These are phyloP conservation scores for Leptinotarsa lineolata DNA, from an alignment of 1,140 invertebrate species.

Conservation along the genomic window DNA sequence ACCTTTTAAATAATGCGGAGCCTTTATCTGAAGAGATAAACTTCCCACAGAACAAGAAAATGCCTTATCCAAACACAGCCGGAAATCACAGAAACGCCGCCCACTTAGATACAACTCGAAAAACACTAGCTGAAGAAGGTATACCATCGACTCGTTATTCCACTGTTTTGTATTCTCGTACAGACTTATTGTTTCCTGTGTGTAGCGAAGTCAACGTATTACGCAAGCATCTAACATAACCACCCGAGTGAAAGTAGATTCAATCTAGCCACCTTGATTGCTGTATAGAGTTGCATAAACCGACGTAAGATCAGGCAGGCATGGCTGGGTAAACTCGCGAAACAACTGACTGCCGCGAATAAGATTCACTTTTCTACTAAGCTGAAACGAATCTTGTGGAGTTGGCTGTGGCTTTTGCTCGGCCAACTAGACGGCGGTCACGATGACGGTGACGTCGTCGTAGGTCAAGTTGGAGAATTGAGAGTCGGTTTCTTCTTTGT, in stretches of 20 bases:
- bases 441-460: conserved; percentile 19
- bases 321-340: conserved; percentile 16
- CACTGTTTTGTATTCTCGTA: conserved; percentile 9
- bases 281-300: conserved; percentile 24
- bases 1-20: conserved; percentile 14
- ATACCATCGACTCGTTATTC: conserved; percentile 3
- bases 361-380: conserved; percentile 28
- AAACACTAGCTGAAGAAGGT: conserved; percentile 1
- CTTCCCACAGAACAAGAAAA: conserved; percentile 7
- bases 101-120: conserved; percentile 12
- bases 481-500: conserved; percentile 1
- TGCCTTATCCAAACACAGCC: conserved; percentile 10
- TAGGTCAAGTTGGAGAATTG: conserved; percentile 13
- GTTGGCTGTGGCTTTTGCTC: conserved; percentile 11
- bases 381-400: conserved; percentile 13
- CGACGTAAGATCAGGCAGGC: conserved; percentile 14
- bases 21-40: conserved; percentile 6
- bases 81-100: conserved; percentile 8
- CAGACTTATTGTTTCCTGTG: conserved; percentile 18
- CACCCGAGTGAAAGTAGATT: conserved; percentile 25
- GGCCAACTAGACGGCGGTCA: conserved; percentile 11
- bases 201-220: conserved; percentile 14
- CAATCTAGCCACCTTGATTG: conserved; percentile 16
- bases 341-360: conserved; percentile 12
- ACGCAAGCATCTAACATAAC: conserved; percentile 22